Evolutionary conservation across 2,113 vertebrate genomes (phyloP).

Genomic region (Indicator indicator): DNA sequence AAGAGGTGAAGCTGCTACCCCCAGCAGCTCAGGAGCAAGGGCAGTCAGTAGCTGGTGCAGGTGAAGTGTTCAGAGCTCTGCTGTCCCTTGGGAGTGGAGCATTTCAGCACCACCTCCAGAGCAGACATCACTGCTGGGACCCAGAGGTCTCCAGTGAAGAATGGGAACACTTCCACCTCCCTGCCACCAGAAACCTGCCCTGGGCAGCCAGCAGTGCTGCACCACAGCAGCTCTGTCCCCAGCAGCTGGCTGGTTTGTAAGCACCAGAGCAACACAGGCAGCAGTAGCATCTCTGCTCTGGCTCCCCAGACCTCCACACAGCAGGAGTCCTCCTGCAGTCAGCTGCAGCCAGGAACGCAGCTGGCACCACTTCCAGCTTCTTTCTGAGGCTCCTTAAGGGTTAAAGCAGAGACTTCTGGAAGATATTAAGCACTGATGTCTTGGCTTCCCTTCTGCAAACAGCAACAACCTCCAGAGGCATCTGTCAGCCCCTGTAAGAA

Average conservation of each 20-base stretch:
- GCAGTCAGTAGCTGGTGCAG: background rate
- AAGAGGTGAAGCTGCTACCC: too few species aligned
- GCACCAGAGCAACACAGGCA: rapidly evolving
- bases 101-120: background rate
- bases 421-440: slow-evolving; percentile 36
- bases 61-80: background rate
- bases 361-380: rapidly evolving
- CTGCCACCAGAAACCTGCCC: rapidly evolving
- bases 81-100: rapidly evolving
- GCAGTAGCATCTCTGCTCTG: background rate
- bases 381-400: background rate
- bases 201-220: background rate
- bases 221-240: background rate
- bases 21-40: background rate
- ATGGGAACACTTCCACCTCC: background rate
- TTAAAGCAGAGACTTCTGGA: slow-evolving; percentile 43
- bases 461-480: slow-evolving; percentile 53
- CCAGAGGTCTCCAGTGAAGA: rapidly evolving
- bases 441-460: slow-evolving; percentile 49
- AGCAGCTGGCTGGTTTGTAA: background rate
- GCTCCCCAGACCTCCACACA: background rate
- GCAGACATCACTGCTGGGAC: rapidly evolving
- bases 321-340: background rate
- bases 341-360: background rate
- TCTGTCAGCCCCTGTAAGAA: slow-evolving; percentile 15